phyloP scores from a whole-genome alignment of 2,113 vertebrate genomes.

The Elachura formosa region DNA sequence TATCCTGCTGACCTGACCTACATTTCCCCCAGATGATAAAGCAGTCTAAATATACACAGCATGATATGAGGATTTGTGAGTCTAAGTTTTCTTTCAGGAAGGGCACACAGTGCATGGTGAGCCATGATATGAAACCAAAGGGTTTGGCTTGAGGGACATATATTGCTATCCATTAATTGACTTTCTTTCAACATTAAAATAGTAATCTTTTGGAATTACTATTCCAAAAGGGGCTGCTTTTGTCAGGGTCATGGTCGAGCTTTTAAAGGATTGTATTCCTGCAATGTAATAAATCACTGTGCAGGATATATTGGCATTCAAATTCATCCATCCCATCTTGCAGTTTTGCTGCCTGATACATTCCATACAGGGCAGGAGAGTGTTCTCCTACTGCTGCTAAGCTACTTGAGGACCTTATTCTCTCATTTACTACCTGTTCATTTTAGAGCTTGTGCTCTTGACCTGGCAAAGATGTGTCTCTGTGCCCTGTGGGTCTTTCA shows the following conservation, averaged over 20 bases:
- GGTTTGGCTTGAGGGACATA: background rate
- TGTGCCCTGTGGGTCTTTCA: background rate
- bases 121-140: background rate
- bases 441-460: background rate
- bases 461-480: background rate
- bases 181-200: background rate
- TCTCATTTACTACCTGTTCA: background rate
- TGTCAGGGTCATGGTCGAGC: background rate
- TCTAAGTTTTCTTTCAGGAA: constrained; percentile 41
- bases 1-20: constrained; percentile 53
- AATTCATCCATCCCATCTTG: background rate
- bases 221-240: background rate
- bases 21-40: constrained; percentile 46
- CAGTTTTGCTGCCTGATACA: background rate
- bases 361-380: background rate
- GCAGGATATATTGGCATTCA: background rate
- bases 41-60: constrained; percentile 54
- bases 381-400: background rate
- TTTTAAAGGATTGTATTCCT: background rate
- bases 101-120: background rate
- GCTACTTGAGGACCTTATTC: background rate
- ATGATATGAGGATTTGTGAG: constrained; percentile 18
- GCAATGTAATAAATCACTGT: background rate
- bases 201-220: background rate
- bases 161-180: background rate